Evolutionary conservation across 2,113 vertebrate species (phyloP), one percentile per base, ranked within the genome.

Genomic region (Lucifuga dentata): DNA sequence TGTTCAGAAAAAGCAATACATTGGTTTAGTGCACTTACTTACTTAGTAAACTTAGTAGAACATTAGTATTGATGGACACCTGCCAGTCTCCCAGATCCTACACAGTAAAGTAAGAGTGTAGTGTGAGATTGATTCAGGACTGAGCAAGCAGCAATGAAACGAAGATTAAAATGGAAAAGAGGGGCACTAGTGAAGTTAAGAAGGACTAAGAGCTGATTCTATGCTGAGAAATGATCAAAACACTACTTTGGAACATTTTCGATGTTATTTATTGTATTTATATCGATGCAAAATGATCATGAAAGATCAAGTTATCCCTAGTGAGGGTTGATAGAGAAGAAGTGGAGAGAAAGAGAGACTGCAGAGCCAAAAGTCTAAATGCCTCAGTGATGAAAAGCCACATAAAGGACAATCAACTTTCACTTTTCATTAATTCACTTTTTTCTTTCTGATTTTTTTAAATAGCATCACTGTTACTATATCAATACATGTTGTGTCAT

Each of bases 191-290:
- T 20, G 6, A 13, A 48, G 11, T 46, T 26, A 1, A 61, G 21
- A 29, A 19, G 16, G 41, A 38, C 12, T 23, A 35, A 35, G 15
- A 61, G 44, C 23, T 45, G 53, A 73, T 11, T 52, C 35, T 2
- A 43, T 29, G 24, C 20, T 52, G 40, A 48, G 35, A 64, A 55
- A 64, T 49, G 57, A 72, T 33, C 51, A 48, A 50, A 58, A 43
- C 36, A 65, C 39, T 45, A 35, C 40, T 70, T 41, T 41, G 67
- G 36, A 45, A 78, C 4, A 5, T 49, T 55, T 61, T 46, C 49
- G n/a, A 62, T 69, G 26, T 60, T 86, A 88, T 90, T 90, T 88
- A 88, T 90, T 90, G 59, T 88, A 88, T 87, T 88, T 87, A 86
- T 87, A 63, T 60, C 26, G 12, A 40, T 24, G 26, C 48, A 15